A percentile compares a stretch with the other conserved stretches of the same genome.
Evolutionary conservation across 1,140 invertebrate species (phyloP).

Genomic region (Mizuhopecten yessoensis): DNA sequence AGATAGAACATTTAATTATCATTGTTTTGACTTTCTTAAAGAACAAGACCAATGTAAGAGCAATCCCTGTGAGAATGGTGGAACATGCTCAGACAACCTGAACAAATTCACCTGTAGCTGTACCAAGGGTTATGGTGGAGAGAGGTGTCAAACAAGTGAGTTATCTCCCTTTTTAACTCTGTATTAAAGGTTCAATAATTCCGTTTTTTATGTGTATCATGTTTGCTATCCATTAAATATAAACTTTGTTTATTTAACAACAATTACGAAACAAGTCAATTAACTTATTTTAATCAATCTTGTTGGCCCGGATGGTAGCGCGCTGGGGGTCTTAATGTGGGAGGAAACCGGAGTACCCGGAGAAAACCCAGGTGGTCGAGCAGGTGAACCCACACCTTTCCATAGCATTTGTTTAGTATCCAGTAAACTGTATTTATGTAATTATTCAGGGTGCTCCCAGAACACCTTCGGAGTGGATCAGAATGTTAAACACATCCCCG

Average conservation of each 20-base stretch:
- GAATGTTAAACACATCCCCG: slow-evolving; percentile 58
- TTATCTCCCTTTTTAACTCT: neutral
- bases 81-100: slow-evolving; percentile 66
- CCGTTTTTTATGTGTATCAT: neutral
- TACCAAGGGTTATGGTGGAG: slow-evolving; percentile 60
- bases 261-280: too few relatives aligned
- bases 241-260: too few relatives aligned
- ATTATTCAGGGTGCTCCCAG: slow-evolving; percentile 54
- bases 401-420: neutral
- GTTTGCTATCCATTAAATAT: too few relatives aligned
- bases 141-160: slow-evolving; percentile 64
- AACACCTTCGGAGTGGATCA: slow-evolving; percentile 61
- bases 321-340: too few relatives aligned
- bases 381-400: too few relatives aligned
- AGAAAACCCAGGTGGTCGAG: too few relatives aligned
- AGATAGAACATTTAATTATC: too few relatives aligned
- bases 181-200: neutral
- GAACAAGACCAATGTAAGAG: slow-evolving; percentile 66
- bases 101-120: slow-evolving; percentile 65
- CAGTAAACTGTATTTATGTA: neutral
- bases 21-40: slow-evolving; percentile 23
- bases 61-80: slow-evolving; percentile 68
- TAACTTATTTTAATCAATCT: too few relatives aligned
- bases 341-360: too few relatives aligned
- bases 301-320: too few relatives aligned